Conservation (phyloP, 2,113 vertebrate species). For the Aegotheles bennettii region DNA sequence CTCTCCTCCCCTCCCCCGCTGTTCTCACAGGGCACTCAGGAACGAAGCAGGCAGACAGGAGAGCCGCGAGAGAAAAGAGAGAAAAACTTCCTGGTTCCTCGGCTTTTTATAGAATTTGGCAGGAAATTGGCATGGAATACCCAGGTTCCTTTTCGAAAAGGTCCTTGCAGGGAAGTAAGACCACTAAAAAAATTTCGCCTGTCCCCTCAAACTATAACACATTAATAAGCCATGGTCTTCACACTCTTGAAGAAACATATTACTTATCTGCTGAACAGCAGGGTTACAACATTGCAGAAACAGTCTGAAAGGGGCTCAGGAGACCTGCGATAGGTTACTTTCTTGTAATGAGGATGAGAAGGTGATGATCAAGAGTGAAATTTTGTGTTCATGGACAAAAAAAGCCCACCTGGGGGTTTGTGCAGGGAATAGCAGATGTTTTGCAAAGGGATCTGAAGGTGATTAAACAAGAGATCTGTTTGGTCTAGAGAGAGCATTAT, state of each 20-base stretch:
- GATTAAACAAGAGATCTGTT: neutral
- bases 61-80: too few species aligned
- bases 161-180: too few species aligned
- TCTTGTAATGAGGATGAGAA: neutral
- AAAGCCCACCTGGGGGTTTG: fast-evolving
- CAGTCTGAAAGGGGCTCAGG: neutral
- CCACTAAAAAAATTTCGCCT: too few species aligned
- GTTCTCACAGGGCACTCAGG: too few species aligned
- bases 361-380: neutral
- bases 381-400: neutral
- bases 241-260: neutral
- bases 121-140: too few species aligned
- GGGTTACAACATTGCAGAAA: neutral
- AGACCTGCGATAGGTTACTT: neutral
- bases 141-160: too few species aligned
- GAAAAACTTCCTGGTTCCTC: too few species aligned
- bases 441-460: neutral
- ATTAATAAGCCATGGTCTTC: neutral
- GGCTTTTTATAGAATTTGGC: too few species aligned
- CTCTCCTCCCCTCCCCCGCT: too few species aligned
- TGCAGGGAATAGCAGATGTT: neutral
- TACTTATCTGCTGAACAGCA: neutral
- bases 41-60: too few species aligned
- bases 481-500: neutral
- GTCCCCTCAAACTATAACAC: too few species aligned